Evolutionary conservation across 2,113 vertebrate species (phyloP), one percentile per base, ranked within the genome.

Genomic region (Agelaius phoeniceus): DNA sequence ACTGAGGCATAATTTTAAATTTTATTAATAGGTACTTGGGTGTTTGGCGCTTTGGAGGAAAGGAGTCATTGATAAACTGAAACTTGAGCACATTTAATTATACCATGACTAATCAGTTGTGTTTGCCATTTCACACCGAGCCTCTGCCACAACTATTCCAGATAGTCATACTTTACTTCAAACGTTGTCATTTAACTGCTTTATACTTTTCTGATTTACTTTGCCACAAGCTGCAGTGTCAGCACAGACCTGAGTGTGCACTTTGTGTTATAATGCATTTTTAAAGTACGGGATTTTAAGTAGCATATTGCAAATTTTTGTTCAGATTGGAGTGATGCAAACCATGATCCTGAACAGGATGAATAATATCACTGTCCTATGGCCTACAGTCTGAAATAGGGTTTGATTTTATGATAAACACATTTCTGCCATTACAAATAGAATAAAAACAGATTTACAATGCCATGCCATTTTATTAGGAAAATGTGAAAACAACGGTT

Each of bases 401-500:
- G 76, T 74, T 90, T 85, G 77, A 92, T 96, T 88, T 83, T 86
- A 97, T 95, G 84, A 94, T 82, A 96, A 97, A 94, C 94, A 97
- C 80, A 97, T 95, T 98, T 97, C 71, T 91, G 81, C 62, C 90
- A 91, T 97, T 97, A 88, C 84, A 97, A 96, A 95, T 92, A 96
- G 96, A 96, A 97, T 90, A 95, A 92, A 97, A 93, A 26, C 84
- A 96, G 94, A 96, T 98, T 97, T 95, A 96, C 92, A 95, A 52
- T 92, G 89, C 87, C 66, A 68, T 79, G 82, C 68, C n/a, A 82
- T 97, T 97, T 97, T 98, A 95, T 96, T 90, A 94, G 86, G 43
- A 95, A 96, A 98, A 97, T 96, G 89, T 97, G 95, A 94, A 97
- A 97, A 97, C 71, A 97, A 87, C 75, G 11, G 66, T 97, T 97